Base-by-base conservation (phyloP, 2,888 invertebrate species). In the Ennomos fuscantarius region DNA sequence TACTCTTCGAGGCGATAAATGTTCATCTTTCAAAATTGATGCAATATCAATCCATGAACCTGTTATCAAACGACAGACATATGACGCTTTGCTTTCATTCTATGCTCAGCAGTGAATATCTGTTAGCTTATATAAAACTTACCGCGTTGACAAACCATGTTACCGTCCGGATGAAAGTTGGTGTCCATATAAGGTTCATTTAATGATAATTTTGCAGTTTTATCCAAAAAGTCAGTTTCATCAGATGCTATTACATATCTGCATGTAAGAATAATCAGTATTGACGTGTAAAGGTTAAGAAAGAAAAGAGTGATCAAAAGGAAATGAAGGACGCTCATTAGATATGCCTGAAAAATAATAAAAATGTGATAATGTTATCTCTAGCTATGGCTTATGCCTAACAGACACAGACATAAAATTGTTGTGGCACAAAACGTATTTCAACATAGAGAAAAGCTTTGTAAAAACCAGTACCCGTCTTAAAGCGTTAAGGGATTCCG, bases 281-380 rank as follows among this genome's bases (percentile, higher is more conserved):
- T 65, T 0, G 86, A 84, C 0, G 92, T 82, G 64, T 93, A 93
- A 0, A 92, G 71, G 66, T 93, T 92, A 42, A 93, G 69, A 62
- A 90, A 89, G 68, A 93, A 88, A 9, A 93, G 64, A 0, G 92
- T 91, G 9, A 93, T 66, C 0, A 93, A 79, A 9, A 91, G 66
- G 63, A 92, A 93, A 68, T 93, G 93, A 0, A 93, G 74, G 0
- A 93, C 88, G 59, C 91, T 91, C 84, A 93, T 87, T 11, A 90
- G 68, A 58, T 92, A 89, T n/a, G 89, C 90, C 93, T 93, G 79
- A 55, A 87, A 84, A 8, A 33, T 33, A 40, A 36, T 24, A 6
- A 24, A 24, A 15, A 15, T 15, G 3, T 15, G 15, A 15, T 15
- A 15, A 15, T 3, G 15, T 3, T 15, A 15, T 15, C 3, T 15